phyloP scores from a whole-genome alignment of 2,888 invertebrate genomes.

The Hypomecis atomaria region DNA sequence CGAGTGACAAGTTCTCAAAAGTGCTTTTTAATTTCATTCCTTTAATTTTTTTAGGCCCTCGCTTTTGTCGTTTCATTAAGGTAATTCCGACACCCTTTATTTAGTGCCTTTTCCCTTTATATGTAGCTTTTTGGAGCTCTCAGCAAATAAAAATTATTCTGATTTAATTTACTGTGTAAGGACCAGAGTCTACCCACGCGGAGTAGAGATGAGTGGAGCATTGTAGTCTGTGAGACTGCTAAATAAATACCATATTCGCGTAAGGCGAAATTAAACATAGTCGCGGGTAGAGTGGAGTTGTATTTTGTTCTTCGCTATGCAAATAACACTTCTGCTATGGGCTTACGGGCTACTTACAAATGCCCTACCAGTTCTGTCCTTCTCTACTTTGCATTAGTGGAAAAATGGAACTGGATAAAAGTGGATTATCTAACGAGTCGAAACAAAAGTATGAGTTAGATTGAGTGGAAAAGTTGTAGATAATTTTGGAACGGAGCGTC shows the following conservation, averaged over 20 bases:
- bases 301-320: no score
- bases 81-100: conserved; percentile 48
- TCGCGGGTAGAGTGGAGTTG: no score
- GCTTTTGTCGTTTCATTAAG: conserved; percentile 46
- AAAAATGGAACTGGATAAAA: conserved; percentile 19
- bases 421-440: conserved; percentile 22
- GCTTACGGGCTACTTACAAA: no score
- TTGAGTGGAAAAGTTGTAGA: conserved; percentile 14
- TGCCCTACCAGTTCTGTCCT: no score
- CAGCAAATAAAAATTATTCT: conserved; percentile 45
- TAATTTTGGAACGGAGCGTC: neutral
- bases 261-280: no score
- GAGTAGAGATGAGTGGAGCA: no score
- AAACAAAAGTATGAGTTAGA: conserved; percentile 17
- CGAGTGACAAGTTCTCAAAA: conserved; percentile 39
- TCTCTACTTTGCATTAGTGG: no score
- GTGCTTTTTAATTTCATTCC: conserved; percentile 16
- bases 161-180: conserved; percentile 36
- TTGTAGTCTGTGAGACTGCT: no score
- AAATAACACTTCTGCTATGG: no score
- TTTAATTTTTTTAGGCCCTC: conserved; percentile 33
- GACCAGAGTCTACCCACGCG: no score
- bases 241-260: no score
- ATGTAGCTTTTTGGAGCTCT: conserved; percentile 41
- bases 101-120: conserved; percentile 46